Conservation (phyloP, 2,888 invertebrate species). For the Chromoteleia sp. region DNA sequence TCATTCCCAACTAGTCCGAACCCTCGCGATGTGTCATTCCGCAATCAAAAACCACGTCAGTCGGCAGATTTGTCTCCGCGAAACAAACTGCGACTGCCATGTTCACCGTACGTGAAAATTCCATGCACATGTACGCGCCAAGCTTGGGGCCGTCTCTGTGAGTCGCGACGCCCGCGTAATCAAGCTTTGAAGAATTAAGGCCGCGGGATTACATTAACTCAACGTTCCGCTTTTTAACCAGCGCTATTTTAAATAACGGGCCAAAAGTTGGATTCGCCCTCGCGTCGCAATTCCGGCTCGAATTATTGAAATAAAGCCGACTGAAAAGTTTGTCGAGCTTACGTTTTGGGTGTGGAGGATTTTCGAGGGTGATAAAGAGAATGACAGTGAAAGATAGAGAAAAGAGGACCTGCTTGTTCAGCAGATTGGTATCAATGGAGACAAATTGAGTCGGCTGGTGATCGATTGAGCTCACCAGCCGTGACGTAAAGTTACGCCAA, state of each 20-base stretch:
- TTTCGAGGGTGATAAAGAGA: slow-evolving; percentile 61
- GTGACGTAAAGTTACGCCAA: slow-evolving; percentile 81
- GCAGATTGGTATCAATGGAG: slow-evolving; percentile 84
- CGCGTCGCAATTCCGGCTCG: not conserved
- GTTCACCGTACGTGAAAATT: slow-evolving; percentile 40
- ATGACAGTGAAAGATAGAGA: slow-evolving; percentile 69
- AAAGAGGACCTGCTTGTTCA: slow-evolving; percentile 79
- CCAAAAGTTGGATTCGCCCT: slow-evolving; percentile 7
- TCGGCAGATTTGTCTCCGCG: slow-evolving; percentile 62
- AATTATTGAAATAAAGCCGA: slow-evolving; percentile 61
- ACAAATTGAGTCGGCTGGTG: slow-evolving; percentile 84
- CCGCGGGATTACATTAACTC: not conserved
- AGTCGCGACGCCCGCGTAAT: slow-evolving; percentile 6
- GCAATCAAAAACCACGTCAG: slow-evolving; percentile 67
- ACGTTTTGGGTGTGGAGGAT: slow-evolving; percentile 35
- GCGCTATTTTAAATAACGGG: slow-evolving; percentile 8
- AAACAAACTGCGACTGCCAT: slow-evolving; percentile 52
- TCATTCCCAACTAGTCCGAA: slow-evolving; percentile 38
- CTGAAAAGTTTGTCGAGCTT: slow-evolving; percentile 48
- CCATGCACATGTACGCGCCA: slow-evolving; percentile 41
- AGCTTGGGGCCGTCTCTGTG: not conserved
- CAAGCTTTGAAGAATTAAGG: slow-evolving; percentile 38
- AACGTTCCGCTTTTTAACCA: slow-evolving; percentile 7
- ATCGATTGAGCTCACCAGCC: slow-evolving; percentile 83
- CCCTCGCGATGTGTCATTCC: slow-evolving; percentile 52